Evolutionary conservation across 2,113 vertebrate species (phyloP).

Genomic region (Lagopus muta): DNA sequence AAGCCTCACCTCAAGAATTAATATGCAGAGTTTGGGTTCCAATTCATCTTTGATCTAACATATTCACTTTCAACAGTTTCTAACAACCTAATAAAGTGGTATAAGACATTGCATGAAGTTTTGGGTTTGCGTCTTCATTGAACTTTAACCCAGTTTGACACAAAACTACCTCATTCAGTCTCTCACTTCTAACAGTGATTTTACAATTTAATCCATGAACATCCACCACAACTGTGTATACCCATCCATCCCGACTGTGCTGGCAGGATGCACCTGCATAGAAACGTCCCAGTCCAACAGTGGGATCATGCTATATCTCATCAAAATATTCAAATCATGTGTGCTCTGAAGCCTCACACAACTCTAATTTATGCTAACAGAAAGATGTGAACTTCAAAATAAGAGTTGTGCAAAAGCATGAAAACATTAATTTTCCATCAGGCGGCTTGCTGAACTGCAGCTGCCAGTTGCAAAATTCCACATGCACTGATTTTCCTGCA

Average conservation of each 20-base stretch:
- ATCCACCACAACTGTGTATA: not conserved
- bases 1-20: not conserved
- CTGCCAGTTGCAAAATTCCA: not conserved
- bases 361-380: not conserved
- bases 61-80: not conserved
- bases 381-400: not conserved
- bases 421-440: not conserved
- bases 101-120: not conserved
- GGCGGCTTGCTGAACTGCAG: not conserved
- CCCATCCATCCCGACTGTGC: not conserved
- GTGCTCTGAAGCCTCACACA: not conserved
- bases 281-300: not conserved
- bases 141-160: not conserved
- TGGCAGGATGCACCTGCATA: not conserved
- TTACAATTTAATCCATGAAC: not conserved
- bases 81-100: not conserved
- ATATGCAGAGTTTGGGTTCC: not conserved
- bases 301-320: not conserved
- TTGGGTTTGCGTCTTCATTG: not conserved
- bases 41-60: not conserved
- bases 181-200: not conserved
- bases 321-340: not conserved
- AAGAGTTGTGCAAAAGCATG: not conserved
- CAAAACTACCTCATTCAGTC: not conserved
- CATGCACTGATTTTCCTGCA: not conserved